These are phyloP conservation scores for Zhengitettix transpicula DNA, from an alignment of 2,888 invertebrate genomes.

Conservation along the genomic window DNA sequence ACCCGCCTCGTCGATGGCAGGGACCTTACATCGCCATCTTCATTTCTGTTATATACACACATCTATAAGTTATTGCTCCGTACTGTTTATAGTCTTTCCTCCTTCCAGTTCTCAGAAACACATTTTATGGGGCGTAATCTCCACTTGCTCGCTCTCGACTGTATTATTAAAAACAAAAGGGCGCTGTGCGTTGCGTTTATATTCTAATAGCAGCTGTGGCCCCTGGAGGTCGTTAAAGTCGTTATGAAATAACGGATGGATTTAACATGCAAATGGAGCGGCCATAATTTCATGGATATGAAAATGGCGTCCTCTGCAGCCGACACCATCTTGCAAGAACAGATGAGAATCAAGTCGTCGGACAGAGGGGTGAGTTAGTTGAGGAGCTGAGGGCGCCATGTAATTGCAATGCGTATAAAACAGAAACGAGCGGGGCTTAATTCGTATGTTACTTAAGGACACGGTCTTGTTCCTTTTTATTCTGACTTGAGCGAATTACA, in stretches of 20 bases:
- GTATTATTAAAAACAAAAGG: constrained; percentile 8
- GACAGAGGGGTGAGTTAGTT: not conserved
- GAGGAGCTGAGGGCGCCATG: not conserved
- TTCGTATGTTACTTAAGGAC: not conserved
- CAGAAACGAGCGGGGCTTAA: not conserved
- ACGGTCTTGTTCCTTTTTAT: no score
- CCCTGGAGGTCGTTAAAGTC: constrained; percentile 7
- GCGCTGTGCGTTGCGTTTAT: constrained; percentile 6
- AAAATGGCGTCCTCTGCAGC: constrained; percentile 8
- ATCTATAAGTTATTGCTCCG: not conserved
- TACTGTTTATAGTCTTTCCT: not conserved
- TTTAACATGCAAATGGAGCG: constrained; percentile 8
- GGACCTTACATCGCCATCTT: not conserved
- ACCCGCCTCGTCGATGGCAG: not conserved
- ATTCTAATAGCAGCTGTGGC: constrained; percentile 7
- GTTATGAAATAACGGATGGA: constrained; percentile 9
- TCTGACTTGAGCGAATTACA: no score
- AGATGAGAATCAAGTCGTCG: constrained; percentile 8
- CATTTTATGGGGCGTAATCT: not conserved
- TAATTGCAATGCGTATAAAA: not conserved
- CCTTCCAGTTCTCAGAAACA: not conserved
- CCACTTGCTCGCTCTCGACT: not conserved
- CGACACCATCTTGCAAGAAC: constrained; percentile 9
- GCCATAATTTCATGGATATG: constrained; percentile 10
- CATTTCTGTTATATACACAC: not conserved